Conservation (phyloP, 35 echinoderm and acorn worm species). For the Apostichopus parvimensis region DNA sequence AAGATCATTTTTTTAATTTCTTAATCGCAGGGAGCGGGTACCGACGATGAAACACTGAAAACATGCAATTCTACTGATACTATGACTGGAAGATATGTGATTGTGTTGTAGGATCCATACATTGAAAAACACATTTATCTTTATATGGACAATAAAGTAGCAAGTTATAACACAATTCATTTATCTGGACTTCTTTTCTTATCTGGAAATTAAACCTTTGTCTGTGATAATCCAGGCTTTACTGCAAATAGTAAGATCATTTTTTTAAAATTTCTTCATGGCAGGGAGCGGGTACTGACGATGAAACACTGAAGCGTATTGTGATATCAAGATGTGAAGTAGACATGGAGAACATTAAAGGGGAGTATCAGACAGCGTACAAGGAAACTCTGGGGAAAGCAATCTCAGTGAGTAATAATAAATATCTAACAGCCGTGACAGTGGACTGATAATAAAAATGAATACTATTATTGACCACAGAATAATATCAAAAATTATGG, state of each 20-base stretch:
- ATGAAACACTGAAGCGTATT: conserved; percentile 86
- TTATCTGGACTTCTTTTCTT: no score
- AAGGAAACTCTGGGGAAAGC: conserved; percentile 83
- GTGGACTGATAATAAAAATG: no score
- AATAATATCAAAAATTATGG: no score
- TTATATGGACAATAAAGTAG: no score
- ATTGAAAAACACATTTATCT: no score
- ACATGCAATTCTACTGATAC: no score
- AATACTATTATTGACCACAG: no score
- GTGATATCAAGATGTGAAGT: conserved; percentile 90
- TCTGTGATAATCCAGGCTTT: neutral
- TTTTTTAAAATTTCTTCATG: neutral
- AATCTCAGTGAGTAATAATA: conserved; percentile 73
- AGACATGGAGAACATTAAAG: conserved; percentile 91
- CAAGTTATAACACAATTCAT: no score
- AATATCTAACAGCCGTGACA: no score
- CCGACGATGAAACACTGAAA: conserved; percentile 89
- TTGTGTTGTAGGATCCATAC: no score
- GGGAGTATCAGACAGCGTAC: conserved; percentile 80
- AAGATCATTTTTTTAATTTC: neutral
- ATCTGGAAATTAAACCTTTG: neutral
- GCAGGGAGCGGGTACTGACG: conserved; percentile 91
- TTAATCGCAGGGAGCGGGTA: conserved; percentile 77
- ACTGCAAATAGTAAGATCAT: no score
- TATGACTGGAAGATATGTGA: no score